Evolutionary conservation across 2,888 invertebrate genomes (phyloP).

Genomic region (Tachystola acroxantha): DNA sequence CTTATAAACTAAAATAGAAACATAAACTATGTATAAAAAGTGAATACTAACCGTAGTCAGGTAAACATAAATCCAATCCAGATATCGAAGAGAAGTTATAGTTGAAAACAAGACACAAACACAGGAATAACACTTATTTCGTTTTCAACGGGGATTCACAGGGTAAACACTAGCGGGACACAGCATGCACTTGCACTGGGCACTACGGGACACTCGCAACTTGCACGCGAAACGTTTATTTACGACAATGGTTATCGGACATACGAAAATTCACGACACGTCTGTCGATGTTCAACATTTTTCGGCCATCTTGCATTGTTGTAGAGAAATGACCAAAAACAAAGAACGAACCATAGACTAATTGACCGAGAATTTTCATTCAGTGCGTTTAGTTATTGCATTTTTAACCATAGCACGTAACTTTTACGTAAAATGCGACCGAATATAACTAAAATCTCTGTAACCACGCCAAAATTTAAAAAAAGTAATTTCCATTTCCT

Average conservation of each 20-base stretch:
- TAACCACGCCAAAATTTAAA: no score
- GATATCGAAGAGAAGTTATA: constrained; percentile 49
- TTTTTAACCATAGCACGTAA: no score
- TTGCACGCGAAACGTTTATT: constrained; percentile 55
- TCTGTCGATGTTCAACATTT: constrained; percentile 56
- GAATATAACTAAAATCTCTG: no score
- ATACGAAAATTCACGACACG: constrained; percentile 54
- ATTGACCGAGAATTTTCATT: no score
- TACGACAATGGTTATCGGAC: constrained; percentile 46
- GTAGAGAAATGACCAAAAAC: no score
- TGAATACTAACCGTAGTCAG: constrained; percentile 59
- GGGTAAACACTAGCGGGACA: constrained; percentile 42
- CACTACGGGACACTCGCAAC: constrained; percentile 39
- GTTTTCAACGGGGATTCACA: constrained; percentile 37
- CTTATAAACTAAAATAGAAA: constrained; percentile 23
- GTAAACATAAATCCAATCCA: constrained; percentile 74
- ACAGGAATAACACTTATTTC: constrained; percentile 53
- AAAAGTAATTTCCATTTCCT: no score
- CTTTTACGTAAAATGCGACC: no score
- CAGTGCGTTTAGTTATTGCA: constrained; percentile 1
- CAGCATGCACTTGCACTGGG: constrained; percentile 51
- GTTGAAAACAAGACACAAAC: constrained; percentile 69
- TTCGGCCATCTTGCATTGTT: constrained; percentile 67
- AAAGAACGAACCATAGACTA: constrained; percentile 28
- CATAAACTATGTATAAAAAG: constrained; percentile 13